A percentile compares a stretch with the other conserved stretches of the same genome.
Evolutionary conservation across 2,888 invertebrate genomes (phyloP).

Genomic region (Conops quadrifasciatus): DNA sequence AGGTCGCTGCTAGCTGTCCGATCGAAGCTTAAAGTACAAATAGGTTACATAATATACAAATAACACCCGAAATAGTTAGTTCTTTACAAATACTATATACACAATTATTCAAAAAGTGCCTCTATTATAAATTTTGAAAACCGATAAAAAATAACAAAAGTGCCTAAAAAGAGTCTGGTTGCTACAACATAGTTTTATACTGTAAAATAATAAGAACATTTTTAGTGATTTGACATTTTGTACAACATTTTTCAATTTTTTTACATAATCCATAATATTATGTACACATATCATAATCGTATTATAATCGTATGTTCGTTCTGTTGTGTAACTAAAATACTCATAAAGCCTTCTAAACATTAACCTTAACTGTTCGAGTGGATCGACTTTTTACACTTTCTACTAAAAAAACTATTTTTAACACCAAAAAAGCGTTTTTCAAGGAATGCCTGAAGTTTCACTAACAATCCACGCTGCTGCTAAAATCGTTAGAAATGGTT

Average conservation of each 20-base stretch:
- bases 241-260: conserved; percentile 8
- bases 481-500: too few species aligned
- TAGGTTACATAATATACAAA: conserved; percentile 6
- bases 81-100: conserved; percentile 1
- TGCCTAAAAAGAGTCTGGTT: conserved; percentile 27
- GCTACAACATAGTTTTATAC: background rate
- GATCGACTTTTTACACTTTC: too few species aligned
- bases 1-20: background rate
- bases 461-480: too few species aligned
- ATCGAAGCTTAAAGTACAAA: conserved; percentile 25
- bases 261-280: background rate
- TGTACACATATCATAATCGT: background rate
- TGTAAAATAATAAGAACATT: too few species aligned
- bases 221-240: background rate
- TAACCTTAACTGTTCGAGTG: background rate
- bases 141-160: too few species aligned
- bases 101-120: conserved; percentile 30
- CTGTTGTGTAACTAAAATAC: background rate
- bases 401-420: background rate
- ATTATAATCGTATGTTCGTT: background rate
- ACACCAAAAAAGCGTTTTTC: too few species aligned
- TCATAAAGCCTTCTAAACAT: conserved; percentile 14
- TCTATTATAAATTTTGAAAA: too few species aligned
- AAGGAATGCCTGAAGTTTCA: too few species aligned
- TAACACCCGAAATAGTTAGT: background rate